Evolutionary conservation across 2,888 invertebrate genomes (phyloP).

Genomic region (Scaptodrosophila latifasciaeformis): DNA sequence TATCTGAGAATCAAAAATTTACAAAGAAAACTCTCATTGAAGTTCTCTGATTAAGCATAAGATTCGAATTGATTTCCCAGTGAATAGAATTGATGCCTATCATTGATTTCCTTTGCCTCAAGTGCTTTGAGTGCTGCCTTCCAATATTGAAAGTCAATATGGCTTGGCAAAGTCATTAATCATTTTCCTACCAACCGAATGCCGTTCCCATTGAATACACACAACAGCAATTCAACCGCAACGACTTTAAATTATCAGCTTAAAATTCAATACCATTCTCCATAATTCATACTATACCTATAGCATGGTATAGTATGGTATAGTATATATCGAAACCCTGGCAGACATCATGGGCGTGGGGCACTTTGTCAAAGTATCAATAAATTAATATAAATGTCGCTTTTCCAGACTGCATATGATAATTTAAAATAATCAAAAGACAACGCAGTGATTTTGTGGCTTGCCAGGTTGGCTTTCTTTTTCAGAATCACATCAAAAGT

Average conservation of each 20-base stretch:
- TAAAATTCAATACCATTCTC: slow-evolving; percentile 27
- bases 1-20: no score
- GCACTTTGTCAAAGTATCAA: slow-evolving; percentile 35
- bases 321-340: no score
- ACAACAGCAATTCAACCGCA: slow-evolving; percentile 1
- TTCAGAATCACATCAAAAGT: no score
- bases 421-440: slow-evolving; percentile 28
- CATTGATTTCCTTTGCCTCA: no score
- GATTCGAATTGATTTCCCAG: no score
- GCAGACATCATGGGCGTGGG: no score
- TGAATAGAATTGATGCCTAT: no score
- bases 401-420: slow-evolving; percentile 29
- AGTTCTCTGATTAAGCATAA: no score
- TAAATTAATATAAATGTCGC: slow-evolving; percentile 41
- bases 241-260: slow-evolving; percentile 21
- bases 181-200: neutral
- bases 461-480: neutral
- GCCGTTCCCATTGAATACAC: no score
- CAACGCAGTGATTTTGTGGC: slow-evolving; percentile 24
- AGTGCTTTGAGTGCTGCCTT: no score
- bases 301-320: neutral
- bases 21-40: no score
- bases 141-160: slow-evolving; percentile 3
- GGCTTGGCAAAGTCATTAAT: neutral
- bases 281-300: slow-evolving; percentile 18